Evolutionary conservation across 1,140 invertebrate species (phyloP).

Genomic region (Drosophila seguyi): DNA sequence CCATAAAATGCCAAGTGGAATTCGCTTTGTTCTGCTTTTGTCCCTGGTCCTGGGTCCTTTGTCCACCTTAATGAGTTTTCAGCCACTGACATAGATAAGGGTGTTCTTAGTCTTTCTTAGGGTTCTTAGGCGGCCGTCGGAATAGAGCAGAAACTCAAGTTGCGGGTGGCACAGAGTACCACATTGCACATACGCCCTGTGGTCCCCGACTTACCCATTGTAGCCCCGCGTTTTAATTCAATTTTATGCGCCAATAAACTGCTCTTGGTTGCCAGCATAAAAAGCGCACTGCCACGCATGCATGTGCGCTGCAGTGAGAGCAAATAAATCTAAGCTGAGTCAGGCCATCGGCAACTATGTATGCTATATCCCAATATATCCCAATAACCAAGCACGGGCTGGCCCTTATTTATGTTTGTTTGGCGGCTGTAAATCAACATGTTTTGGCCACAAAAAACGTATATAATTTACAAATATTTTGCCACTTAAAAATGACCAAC

Average conservation of each 20-base stretch:
- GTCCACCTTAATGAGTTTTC: conserved; percentile 67
- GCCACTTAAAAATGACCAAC: conserved; percentile 44
- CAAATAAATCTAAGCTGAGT: conserved; percentile 48
- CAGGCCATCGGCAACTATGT: conserved; percentile 17
- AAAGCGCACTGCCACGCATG: conserved; percentile 18
- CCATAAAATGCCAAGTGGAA: conserved; percentile 51
- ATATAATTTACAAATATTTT: conserved; percentile 39
- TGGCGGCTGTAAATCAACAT: conserved; percentile 47
- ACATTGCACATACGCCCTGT: conserved; percentile 29
- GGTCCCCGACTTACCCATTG: not conserved
- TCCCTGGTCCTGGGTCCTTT: conserved; percentile 24
- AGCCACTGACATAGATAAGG: conserved; percentile 34
- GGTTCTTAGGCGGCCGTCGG: not conserved
- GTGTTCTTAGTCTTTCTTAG: conserved; percentile 5
- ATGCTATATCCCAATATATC: not conserved
- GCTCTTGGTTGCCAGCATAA: conserved; percentile 20
- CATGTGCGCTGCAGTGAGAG: conserved; percentile 8
- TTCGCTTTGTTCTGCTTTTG: conserved; percentile 31
- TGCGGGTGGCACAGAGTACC: conserved; percentile 17
- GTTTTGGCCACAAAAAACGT: conserved; percentile 13
- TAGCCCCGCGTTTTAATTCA: conserved; percentile 33
- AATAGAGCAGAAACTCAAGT: conserved; percentile 17
- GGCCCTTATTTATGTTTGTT: conserved; percentile 44
- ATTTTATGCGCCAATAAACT: conserved; percentile 54
- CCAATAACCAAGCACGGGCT: conserved; percentile 1